phyloP scores from a whole-genome alignment of 2,113 vertebrate genomes.

The Hyaena hyaena region DNA sequence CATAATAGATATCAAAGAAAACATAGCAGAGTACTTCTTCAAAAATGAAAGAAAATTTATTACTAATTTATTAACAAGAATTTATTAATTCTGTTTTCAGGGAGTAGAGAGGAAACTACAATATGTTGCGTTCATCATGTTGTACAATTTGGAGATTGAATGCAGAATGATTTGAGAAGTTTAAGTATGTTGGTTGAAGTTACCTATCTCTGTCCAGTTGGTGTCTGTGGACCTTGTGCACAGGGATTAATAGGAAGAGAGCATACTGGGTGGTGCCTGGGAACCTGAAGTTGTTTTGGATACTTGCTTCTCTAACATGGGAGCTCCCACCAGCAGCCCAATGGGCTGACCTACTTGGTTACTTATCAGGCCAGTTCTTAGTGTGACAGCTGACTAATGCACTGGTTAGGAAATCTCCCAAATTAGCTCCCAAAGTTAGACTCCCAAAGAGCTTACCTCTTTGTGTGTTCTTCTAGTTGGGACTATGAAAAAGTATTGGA shows the following conservation, averaged over 20 bases:
- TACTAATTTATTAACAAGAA: not conserved
- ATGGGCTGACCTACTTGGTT: not conserved
- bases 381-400: not conserved
- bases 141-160: not conserved
- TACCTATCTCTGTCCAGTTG: not conserved
- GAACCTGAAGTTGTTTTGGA: not conserved
- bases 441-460: not conserved
- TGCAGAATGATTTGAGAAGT: not conserved
- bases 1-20: not conserved
- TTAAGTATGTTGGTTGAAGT: not conserved
- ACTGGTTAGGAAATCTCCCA: not conserved
- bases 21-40: not conserved
- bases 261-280: not conserved
- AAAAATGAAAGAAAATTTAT: not conserved
- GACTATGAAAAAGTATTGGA: not conserved
- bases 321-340: not conserved
- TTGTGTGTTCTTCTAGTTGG: not conserved
- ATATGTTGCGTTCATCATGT: not conserved
- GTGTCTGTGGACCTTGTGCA: not conserved
- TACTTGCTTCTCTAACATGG: not conserved
- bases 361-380: not conserved
- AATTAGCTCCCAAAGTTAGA: not conserved
- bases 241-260: not conserved
- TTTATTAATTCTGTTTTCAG: not conserved
- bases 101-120: not conserved